Evolutionary conservation across 2,113 vertebrate genomes (phyloP).

Genomic region (Microcebus tavaratra): DNA sequence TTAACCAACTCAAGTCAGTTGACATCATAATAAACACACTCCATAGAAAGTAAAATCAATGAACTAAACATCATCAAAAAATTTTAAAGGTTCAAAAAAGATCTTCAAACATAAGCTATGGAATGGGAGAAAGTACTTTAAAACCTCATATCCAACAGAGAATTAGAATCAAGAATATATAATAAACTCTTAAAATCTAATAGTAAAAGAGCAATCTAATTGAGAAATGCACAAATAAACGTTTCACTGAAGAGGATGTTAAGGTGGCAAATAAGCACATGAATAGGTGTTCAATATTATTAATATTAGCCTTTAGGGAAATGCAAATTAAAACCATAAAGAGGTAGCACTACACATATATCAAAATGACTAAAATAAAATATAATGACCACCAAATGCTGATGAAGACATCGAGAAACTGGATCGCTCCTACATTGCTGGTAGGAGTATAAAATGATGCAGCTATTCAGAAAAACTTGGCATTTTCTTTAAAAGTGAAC

Average conservation of each 20-base stretch:
- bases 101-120: not conserved
- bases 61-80: not conserved
- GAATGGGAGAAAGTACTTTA: not conserved
- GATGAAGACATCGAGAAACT: not conserved
- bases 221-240: not conserved
- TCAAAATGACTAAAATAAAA: conserved; percentile 1
- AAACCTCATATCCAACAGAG: not conserved
- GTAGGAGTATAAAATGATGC: not conserved
- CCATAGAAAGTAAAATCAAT: not conserved
- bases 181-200: not conserved
- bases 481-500: not conserved
- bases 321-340: not conserved
- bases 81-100: not conserved
- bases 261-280: not conserved
- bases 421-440: not conserved
- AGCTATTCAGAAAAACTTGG: not conserved
- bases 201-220: not conserved
- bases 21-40: not conserved
- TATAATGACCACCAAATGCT: not conserved
- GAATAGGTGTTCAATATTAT: not conserved
- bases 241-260: not conserved
- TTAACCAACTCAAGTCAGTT: not conserved
- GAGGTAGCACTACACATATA: not conserved
- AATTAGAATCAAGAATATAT: not conserved
- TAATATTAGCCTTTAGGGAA: not conserved